Evolutionary conservation across 1,140 invertebrate species (phyloP).

Genomic region (Phymorhynchus buccinoides): DNA sequence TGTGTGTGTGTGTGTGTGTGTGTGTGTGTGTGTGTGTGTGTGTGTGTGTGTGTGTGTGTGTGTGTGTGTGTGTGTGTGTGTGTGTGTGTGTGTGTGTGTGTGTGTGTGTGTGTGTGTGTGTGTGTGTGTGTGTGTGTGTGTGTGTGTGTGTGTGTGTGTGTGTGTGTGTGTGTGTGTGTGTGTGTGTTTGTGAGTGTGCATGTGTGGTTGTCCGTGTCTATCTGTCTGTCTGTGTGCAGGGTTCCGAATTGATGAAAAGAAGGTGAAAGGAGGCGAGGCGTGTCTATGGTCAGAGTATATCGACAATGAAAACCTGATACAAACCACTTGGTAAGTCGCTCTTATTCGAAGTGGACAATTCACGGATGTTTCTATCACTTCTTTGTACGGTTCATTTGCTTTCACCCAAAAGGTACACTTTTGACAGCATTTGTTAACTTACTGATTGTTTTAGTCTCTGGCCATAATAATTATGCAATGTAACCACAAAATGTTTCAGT

Average conservation of each 20-base stretch:
- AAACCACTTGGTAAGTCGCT: constrained; percentile 67
- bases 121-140: too few relatives aligned
- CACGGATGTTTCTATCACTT: too few relatives aligned
- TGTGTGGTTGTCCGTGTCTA: neutral
- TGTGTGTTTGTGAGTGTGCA: neutral
- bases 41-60: neutral
- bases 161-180: neutral
- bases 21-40: neutral
- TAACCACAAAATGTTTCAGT: too few relatives aligned
- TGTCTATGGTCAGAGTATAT: constrained; percentile 93
- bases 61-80: neutral
- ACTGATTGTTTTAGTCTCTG: too few relatives aligned
- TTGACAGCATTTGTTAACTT: too few relatives aligned
- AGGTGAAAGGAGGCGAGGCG: constrained; percentile 76
- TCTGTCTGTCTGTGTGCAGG: constrained; percentile 46
- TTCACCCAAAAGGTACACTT: too few relatives aligned
- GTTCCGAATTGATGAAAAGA: constrained; percentile 66
- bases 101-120: too few relatives aligned
- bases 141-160: neutral
- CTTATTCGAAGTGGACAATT: too few relatives aligned
- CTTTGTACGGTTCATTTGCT: too few relatives aligned
- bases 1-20: neutral
- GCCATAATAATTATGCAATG: too few relatives aligned
- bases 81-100: too few relatives aligned
- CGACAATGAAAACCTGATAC: constrained; percentile 78